Base-by-base conservation (phyloP, 2,797 vertebrate species). In the Anas bernieri region DNA sequence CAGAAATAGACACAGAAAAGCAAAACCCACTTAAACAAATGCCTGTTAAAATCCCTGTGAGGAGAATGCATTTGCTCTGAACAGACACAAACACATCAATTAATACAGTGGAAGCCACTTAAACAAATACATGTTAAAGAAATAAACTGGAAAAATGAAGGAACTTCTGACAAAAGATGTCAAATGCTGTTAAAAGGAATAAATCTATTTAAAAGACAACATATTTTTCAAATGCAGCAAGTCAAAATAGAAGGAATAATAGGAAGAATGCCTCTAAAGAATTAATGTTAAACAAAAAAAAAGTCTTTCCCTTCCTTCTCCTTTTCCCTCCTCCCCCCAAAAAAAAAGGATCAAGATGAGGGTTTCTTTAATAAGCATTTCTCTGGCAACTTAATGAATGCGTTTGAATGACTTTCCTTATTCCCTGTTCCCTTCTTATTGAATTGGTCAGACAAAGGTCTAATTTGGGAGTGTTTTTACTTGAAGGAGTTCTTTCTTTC, bases 31-130 rank as follows among this genome's bases (percentile, higher is more conserved):
- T 95, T 91, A 89, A 97, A 97, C 91, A 97, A 97, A 97, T 96
- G 96, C 94, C 96, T 95, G 96, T 97, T 96, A 96, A 94, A 97
- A 95, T 91, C 72, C 83, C 91, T 92, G 89, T 48, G 95, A 96
- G 90, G 62, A 96, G 96, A 97, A 96, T 95, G 91, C 95, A 96
- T 97, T 98, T 97, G 93, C 95, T 93, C 92, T 83, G 83, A 97
- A 85, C 91, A 96, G 96, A 97, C 94, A 97, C 96, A 98, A 98
- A 98, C 97, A 97, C 84, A 92, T 96, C 96, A 97, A 98, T 97
- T 98, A 97, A 96, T 97, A 97, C 96, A 96, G 96, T 92, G 93
- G 96, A 97, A 98, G 97, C 81, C 96, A 97, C 96, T 98, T 98
- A 98, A 97, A 98, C 94, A 97, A 97, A 98, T 97, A 98, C 92